Evolutionary conservation across 2,888 invertebrate species (phyloP), one percentile per base, ranked within the genome.

Genomic region (Aleiodes alternator): DNA sequence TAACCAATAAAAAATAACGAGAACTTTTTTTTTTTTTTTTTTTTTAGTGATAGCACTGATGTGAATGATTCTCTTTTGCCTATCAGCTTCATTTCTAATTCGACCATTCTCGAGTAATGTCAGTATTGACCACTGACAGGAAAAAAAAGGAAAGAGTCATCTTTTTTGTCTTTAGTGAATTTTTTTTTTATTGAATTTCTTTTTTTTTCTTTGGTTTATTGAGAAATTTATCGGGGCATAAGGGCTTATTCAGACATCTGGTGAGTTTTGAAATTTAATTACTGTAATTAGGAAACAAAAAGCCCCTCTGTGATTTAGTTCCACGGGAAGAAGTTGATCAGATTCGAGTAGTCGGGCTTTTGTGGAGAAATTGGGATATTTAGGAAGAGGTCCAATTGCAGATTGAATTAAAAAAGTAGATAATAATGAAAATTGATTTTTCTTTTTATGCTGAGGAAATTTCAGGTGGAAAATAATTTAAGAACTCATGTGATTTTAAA

Each of bases 61-160:
- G 61, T 48, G 61, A 31, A 61, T 50, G 38, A 55, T 59, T 59
- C 50, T 61, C 31, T 29, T 34, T 4, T 50, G n/a, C 6, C 12
- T 68, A 51, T 53, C 64, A 64, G 48, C 16, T 72, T 72, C 51
- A 72, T 61, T 61, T 61, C 11, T 61, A 72, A 61, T 61, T 72
- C 50, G 38, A 34, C 31, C n/a, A 16, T 31, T 31, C 23, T 34
- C 11, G 14, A 34, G 61, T 71, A 14, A 71, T 12, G 61, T 61
- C 51, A 11, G 31, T 50, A 9, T 29, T 34, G 43, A 43, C 11
- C 43, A 43, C 11, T 59, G 14, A 14, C 43, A 8, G 43, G 43
- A 56, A 55, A 55, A 55, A 14, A 55, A 55, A 55, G 14, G 8
- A 55, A 55, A 34, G 31, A 16, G 7, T 34, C 8, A 56, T 16